Percentiles rank a stretch among this genome's conserved stretches.
These are phyloP conservation scores for Philereme vetulata DNA, from an alignment of 2,888 invertebrate genomes.

Conservation along the genomic window DNA sequence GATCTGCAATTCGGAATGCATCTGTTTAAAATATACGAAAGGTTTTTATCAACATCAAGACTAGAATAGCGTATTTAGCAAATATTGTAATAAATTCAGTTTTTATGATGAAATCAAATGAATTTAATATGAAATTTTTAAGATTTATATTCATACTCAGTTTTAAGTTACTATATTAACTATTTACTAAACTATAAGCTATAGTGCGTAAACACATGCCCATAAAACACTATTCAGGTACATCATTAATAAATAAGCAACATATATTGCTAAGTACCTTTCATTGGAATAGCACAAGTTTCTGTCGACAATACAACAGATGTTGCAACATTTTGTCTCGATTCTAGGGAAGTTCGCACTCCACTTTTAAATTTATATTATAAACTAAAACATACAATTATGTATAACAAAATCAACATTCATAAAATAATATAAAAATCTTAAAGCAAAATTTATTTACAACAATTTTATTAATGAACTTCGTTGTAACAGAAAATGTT, in stretches of 20 bases:
- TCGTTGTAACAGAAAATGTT: background rate
- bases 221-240: constrained; percentile 28
- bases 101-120: constrained; percentile 1
- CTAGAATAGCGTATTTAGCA: constrained; percentile 2
- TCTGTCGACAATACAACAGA: constrained; percentile 15
- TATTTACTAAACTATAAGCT: constrained; percentile 7
- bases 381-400: constrained; percentile 19
- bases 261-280: constrained; percentile 19
- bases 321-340: constrained; percentile 2
- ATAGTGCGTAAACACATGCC: constrained; percentile 8
- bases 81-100: constrained; percentile 1
- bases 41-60: constrained; percentile 5
- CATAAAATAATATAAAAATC: constrained; percentile 26
- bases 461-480: constrained; percentile 5
- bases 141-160: background rate
- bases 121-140: constrained; percentile 7
- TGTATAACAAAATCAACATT: constrained; percentile 33
- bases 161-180: constrained; percentile 3
- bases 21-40: constrained; percentile 1
- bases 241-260: constrained; percentile 17
- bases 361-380: constrained; percentile 11
- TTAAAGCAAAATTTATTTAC: constrained; percentile 11
- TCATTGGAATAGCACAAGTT: constrained; percentile 18
- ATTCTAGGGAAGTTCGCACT: constrained; percentile 20
- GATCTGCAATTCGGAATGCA: constrained; percentile 10